Percentiles rank a stretch among this genome's conserved stretches.
Evolutionary conservation across 2,797 vertebrate species (phyloP).

Genomic region (Enteromius paludinosus): DNA sequence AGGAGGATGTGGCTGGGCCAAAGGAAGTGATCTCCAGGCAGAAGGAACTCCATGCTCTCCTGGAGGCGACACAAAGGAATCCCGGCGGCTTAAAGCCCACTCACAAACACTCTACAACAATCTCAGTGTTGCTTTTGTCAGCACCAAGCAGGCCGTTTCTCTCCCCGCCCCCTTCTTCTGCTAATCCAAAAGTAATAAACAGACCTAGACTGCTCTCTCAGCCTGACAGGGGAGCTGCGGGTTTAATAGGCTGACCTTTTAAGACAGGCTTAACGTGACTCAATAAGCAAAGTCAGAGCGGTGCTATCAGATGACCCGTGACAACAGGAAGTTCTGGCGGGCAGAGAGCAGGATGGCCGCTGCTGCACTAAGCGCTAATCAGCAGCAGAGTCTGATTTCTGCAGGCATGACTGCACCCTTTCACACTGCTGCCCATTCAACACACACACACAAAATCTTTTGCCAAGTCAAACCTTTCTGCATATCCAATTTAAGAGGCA

Average conservation of each 20-base stretch:
- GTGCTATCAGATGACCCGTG: constrained; percentile 81
- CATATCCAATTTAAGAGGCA: constrained; percentile 67
- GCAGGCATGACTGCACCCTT: constrained; percentile 77
- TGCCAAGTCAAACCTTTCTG: constrained; percentile 71
- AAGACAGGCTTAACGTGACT: constrained; percentile 72
- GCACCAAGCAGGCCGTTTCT: constrained; percentile 14
- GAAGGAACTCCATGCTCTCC: constrained; percentile 46
- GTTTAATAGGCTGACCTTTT: constrained; percentile 79
- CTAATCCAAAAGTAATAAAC: constrained; percentile 58
- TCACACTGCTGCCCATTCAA: constrained; percentile 77
- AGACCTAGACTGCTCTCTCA: constrained; percentile 43
- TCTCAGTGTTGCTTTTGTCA: constrained; percentile 56
- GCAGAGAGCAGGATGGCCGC: constrained; percentile 69
- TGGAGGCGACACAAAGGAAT: constrained; percentile 60
- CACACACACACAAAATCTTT: constrained; percentile 70
- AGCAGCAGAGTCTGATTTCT: constrained; percentile 71
- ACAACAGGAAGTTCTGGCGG: constrained; percentile 70
- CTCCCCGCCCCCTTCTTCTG: constrained; percentile 35
- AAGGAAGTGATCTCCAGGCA: constrained; percentile 61
- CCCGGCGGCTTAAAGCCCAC: constrained; percentile 24
- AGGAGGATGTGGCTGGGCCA: constrained; percentile 57
- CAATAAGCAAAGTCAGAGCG: constrained; percentile 74
- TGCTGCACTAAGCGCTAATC: constrained; percentile 74
- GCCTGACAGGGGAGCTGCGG: constrained; percentile 40
- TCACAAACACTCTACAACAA: constrained; percentile 47